Evolutionary conservation across 2,113 vertebrate species (phyloP).

Genomic region (Rhinolophus sinicus): DNA sequence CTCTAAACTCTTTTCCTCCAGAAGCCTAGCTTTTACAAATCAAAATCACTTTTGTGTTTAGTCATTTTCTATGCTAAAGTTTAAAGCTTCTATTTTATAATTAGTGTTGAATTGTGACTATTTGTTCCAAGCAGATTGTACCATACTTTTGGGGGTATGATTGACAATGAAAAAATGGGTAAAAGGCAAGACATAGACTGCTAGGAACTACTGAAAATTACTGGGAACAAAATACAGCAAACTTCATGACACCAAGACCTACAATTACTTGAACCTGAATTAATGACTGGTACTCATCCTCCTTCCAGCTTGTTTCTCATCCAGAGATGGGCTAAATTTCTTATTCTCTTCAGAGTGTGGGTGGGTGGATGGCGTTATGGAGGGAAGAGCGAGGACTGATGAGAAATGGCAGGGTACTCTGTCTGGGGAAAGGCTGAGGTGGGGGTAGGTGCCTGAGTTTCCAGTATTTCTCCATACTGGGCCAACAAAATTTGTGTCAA

Average conservation of each 20-base stretch:
- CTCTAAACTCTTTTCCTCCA: neutral
- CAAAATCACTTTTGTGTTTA: conserved; percentile 14
- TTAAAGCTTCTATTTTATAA: conserved; percentile 41
- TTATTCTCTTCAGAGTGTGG: neutral
- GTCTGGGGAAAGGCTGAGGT: neutral
- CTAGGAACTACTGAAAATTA: conserved; percentile 48
- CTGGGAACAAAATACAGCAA: conserved; percentile 24
- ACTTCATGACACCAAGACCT: neutral
- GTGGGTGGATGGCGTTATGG: neutral
- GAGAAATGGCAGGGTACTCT: neutral
- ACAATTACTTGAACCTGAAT: conserved; percentile 43
- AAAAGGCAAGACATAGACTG: neutral
- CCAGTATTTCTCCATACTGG: neutral
- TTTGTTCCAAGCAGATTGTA: conserved; percentile 33
- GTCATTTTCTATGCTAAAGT: conserved; percentile 7
- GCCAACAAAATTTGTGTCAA: neutral
- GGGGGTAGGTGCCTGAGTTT: neutral
- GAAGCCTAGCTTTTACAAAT: neutral
- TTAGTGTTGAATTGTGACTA: neutral
- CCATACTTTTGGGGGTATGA: neutral
- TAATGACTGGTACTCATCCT: neutral
- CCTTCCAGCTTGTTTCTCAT: neutral
- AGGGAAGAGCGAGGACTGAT: neutral
- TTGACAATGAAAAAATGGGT: conserved; percentile 29
- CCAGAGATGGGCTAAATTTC: neutral